phyloP scores from a whole-genome alignment of 1,140 invertebrate species.

The Zaprionus tsacasi region DNA sequence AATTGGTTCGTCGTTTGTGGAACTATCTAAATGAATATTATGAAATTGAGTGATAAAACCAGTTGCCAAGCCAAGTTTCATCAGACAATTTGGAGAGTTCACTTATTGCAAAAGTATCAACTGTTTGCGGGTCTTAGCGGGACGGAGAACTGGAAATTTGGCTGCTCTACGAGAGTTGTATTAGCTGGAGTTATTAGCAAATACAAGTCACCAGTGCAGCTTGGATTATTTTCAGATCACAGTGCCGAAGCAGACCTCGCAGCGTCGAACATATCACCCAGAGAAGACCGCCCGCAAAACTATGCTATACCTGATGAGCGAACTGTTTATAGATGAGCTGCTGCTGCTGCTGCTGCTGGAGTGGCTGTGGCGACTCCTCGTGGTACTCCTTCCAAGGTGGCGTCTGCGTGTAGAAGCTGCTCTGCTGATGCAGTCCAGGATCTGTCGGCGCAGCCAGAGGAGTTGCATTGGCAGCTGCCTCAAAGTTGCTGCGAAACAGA shows the following conservation, averaged over 20 bases:
- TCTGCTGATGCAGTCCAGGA: conserved; percentile 71
- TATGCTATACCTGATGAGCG: conserved; percentile 70
- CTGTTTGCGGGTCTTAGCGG: conserved; percentile 27
- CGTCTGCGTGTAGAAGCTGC: conserved; percentile 82
- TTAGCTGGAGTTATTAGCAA: neutral
- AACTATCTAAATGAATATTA: conserved; percentile 30
- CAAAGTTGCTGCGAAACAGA: conserved; percentile 86
- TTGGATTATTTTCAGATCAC: conserved; percentile 5
- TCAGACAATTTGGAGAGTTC: conserved; percentile 34
- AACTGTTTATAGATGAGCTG: conserved; percentile 58
- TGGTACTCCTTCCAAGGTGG: conserved; percentile 83
- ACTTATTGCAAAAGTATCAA: conserved; percentile 49
- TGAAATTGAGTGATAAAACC: conserved; percentile 34
- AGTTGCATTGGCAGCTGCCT: conserved; percentile 85
- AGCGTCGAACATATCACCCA: conserved; percentile 65
- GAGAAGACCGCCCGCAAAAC: conserved; percentile 57
- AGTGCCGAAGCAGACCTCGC: conserved; percentile 23
- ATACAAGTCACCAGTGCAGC: conserved; percentile 30
- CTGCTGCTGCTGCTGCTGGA: conserved; percentile 15
- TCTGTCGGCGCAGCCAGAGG: conserved; percentile 21
- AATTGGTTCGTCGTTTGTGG: conserved; percentile 34
- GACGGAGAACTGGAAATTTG: conserved; percentile 18
- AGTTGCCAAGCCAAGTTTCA: conserved; percentile 13
- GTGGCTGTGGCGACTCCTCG: conserved; percentile 58
- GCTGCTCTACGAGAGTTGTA: conserved; percentile 16